A percentile compares a stretch with the other conserved stretches of the same genome.
Evolutionary conservation across 2,888 invertebrate genomes (phyloP).

Genomic region (Eledona agricola): DNA sequence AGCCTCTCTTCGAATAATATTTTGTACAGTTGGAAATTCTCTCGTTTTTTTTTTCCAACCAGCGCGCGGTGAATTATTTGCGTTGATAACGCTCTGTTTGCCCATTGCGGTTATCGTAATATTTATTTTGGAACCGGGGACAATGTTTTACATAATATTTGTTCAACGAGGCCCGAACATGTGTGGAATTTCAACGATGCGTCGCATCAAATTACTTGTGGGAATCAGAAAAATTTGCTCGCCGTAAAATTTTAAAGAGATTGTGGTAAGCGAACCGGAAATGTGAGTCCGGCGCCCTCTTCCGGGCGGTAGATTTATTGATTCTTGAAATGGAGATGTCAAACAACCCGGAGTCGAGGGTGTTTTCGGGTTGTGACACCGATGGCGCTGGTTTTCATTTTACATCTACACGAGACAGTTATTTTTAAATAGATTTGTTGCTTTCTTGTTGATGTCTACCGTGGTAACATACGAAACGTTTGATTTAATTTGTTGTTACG

Average conservation of each 20-base stretch:
- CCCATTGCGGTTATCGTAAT: constrained; percentile 18
- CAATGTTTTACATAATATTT: constrained; percentile 19
- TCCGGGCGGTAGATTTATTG: constrained; percentile 19
- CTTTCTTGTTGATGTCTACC: too few species aligned
- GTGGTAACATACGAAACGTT: too few species aligned
- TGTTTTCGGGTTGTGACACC: background rate
- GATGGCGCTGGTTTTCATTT: constrained; percentile 22
- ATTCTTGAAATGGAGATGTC: constrained; percentile 3
- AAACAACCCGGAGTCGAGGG: background rate
- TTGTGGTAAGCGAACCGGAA: too few species aligned
- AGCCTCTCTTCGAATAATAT: background rate
- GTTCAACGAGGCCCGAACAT: constrained; percentile 1
- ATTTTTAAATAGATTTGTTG: too few species aligned
- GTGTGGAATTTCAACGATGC: constrained; percentile 4
- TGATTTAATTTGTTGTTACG: background rate
- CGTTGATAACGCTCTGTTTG: constrained; percentile 28
- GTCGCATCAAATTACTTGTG: background rate
- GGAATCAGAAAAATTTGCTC: background rate
- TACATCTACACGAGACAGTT: too few species aligned
- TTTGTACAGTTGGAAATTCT: background rate
- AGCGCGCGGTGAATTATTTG: too few species aligned
- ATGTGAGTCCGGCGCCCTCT: constrained; percentile 13
- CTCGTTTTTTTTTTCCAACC: background rate
- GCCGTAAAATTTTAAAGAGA: too few species aligned
- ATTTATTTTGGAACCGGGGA: constrained; percentile 18